These are phyloP conservation scores for Drosophila erecta DNA, from an alignment of 1,140 invertebrate species.

Conservation along the genomic window DNA sequence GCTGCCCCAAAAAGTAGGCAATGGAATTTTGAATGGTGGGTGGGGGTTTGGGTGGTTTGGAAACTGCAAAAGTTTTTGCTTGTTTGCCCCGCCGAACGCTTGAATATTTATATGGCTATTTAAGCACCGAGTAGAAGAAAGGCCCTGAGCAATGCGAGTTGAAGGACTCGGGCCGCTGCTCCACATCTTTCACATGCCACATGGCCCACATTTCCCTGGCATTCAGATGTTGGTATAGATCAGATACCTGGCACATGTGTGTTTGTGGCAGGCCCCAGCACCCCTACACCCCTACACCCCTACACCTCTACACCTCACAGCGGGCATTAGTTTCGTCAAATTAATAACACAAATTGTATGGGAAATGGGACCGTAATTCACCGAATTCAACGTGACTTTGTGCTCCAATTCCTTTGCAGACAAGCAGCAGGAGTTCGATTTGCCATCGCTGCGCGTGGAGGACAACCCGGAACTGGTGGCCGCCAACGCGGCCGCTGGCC, in stretches of 20 bases:
- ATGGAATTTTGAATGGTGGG: constrained; percentile 43
- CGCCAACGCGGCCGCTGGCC: constrained; percentile 30
- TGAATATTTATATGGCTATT: constrained; percentile 66
- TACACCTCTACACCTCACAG: too few relatives aligned
- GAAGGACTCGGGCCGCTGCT: constrained; percentile 20
- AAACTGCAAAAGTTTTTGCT: constrained; percentile 56
- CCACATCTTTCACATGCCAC: constrained; percentile 7
- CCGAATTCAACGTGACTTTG: too few relatives aligned
- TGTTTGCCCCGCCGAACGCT: constrained; percentile 41
- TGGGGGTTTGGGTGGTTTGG: too few relatives aligned
- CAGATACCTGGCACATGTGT: not conserved
- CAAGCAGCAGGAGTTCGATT: constrained; percentile 97
- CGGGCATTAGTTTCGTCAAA: too few relatives aligned
- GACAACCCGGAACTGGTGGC: constrained; percentile 88
- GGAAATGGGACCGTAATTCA: too few relatives aligned
- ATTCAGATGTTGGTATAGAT: not conserved
- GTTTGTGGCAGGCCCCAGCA: too few relatives aligned
- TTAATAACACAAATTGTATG: too few relatives aligned
- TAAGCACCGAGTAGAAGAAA: constrained; percentile 35
- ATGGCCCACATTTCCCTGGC: not conserved
- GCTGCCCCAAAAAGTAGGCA: constrained; percentile 46
- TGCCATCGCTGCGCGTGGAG: constrained; percentile 93
- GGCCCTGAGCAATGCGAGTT: constrained; percentile 31
- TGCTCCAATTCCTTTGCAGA: constrained; percentile 86
- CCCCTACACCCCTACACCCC: too few relatives aligned